Conservation (phyloP, 2,888 invertebrate species). For the Alloplasta piceator region DNA sequence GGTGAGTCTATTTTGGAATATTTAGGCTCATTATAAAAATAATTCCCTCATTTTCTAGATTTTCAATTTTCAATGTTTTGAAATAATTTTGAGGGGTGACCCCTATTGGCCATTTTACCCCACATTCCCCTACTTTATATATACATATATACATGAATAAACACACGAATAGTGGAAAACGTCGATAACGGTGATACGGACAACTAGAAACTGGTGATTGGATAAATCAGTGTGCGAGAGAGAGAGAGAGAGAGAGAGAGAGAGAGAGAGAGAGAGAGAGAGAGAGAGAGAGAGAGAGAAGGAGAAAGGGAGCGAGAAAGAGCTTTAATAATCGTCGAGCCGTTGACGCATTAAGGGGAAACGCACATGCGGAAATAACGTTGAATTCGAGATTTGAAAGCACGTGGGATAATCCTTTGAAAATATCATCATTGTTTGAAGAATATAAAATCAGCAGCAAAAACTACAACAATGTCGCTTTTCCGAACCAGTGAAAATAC, state of each 20-base stretch:
- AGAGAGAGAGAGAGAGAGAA: background rate
- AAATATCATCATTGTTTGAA: too few relatives aligned
- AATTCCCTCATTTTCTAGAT: too few relatives aligned
- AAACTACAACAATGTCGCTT: too few relatives aligned
- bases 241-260: background rate
- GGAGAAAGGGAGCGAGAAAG: too few relatives aligned
- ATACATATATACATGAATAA: background rate
- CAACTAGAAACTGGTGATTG: constrained; percentile 41
- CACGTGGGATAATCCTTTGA: background rate
- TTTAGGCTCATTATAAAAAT: too few relatives aligned
- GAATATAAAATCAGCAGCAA: too few relatives aligned
- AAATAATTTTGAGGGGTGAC: too few relatives aligned
- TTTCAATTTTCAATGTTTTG: too few relatives aligned
- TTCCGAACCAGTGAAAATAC: too few relatives aligned
- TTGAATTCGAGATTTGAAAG: background rate
- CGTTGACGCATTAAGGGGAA: background rate
- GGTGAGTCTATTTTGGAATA: too few relatives aligned
- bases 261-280: background rate
- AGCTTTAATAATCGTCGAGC: constrained; percentile 2
- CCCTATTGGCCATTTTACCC: too few relatives aligned
- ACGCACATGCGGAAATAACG: background rate
- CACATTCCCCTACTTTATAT: background rate
- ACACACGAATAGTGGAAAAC: constrained; percentile 13
- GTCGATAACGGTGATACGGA: constrained; percentile 35
- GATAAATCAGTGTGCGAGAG: constrained; percentile 24